Evolutionary conservation across 2,797 vertebrate species (phyloP).

Genomic region (Menidia menidia): DNA sequence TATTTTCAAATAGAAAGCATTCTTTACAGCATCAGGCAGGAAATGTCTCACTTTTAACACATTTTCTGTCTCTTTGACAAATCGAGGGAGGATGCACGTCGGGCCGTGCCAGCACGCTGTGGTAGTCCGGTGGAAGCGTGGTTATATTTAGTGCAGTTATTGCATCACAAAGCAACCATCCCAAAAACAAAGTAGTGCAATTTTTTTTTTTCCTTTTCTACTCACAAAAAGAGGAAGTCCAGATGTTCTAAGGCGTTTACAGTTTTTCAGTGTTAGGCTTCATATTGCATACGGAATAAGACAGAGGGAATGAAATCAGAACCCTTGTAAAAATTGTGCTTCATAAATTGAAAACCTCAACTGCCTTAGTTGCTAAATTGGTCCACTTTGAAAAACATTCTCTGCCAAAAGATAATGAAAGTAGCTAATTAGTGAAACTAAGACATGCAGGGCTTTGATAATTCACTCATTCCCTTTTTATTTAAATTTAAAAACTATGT

Average conservation of each 20-base stretch:
- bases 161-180: conserved; percentile 87
- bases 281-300: conserved; percentile 88
- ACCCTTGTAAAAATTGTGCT: conserved; percentile 86
- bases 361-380: conserved; percentile 78
- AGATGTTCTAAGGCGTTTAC: conserved; percentile 84
- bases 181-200: conserved; percentile 83
- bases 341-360: conserved; percentile 80
- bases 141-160: conserved; percentile 87
- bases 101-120: conserved; percentile 79
- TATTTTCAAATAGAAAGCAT: conserved; percentile 87
- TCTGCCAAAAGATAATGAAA: conserved; percentile 71
- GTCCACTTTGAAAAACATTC: conserved; percentile 80
- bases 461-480: conserved; percentile 43
- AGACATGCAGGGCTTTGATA: conserved; percentile 72
- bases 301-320: conserved; percentile 79
- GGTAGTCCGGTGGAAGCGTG: conserved; percentile 77
- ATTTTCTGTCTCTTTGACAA: conserved; percentile 78
- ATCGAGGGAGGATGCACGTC: conserved; percentile 78
- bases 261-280: conserved; percentile 82
- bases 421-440: conserved; percentile 63
- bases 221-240: conserved; percentile 84
- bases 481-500: too few relatives aligned
- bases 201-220: conserved; percentile 67
- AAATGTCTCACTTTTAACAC: conserved; percentile 78
- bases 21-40: conserved; percentile 87